phyloP scores from a whole-genome alignment of 2,797 vertebrate species.

The Peromyscus melanophrys region DNA sequence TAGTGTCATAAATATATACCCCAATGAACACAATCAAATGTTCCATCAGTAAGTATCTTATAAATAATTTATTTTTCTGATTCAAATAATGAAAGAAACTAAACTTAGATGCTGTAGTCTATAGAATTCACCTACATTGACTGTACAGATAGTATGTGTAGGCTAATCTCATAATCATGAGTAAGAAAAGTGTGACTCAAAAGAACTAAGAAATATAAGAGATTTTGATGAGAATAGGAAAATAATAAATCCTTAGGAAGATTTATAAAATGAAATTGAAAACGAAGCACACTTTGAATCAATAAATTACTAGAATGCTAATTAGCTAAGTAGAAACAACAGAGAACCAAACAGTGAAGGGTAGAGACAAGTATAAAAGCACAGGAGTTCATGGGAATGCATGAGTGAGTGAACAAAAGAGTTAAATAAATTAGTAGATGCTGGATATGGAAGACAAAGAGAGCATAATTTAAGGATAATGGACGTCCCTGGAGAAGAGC shows the following conservation, averaged over 20 bases:
- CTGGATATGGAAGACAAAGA: slow-evolving; percentile 35
- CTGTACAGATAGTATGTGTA: background rate
- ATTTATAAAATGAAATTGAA: slow-evolving; percentile 50
- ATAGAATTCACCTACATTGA: slow-evolving; percentile 58
- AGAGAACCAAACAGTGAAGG: background rate
- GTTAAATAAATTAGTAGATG: background rate
- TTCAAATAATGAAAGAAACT: slow-evolving; percentile 60
- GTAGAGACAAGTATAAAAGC: background rate
- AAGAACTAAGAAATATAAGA: slow-evolving; percentile 28
- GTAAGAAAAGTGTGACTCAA: slow-evolving; percentile 38
- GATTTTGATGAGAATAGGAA: slow-evolving; percentile 35
- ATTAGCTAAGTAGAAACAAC: slow-evolving; percentile 37
- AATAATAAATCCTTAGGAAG: slow-evolving; percentile 29
- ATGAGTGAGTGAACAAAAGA: background rate
- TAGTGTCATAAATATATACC: slow-evolving; percentile 48
- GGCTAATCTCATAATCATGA: slow-evolving; percentile 32
- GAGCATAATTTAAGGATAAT: background rate
- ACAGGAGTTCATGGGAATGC: slow-evolving; percentile 44
- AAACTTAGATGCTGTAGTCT: background rate
- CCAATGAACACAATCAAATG: background rate
- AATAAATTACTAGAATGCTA: background rate
- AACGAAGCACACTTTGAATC: slow-evolving; percentile 55
- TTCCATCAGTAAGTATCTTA: background rate
- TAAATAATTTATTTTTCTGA: slow-evolving; percentile 61
- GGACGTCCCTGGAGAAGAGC: background rate